Percentiles rank a stretch among this genome's conserved stretches.
Evolutionary conservation across 1,140 invertebrate species (phyloP).

Genomic region (Choristoneura fumiferana): DNA sequence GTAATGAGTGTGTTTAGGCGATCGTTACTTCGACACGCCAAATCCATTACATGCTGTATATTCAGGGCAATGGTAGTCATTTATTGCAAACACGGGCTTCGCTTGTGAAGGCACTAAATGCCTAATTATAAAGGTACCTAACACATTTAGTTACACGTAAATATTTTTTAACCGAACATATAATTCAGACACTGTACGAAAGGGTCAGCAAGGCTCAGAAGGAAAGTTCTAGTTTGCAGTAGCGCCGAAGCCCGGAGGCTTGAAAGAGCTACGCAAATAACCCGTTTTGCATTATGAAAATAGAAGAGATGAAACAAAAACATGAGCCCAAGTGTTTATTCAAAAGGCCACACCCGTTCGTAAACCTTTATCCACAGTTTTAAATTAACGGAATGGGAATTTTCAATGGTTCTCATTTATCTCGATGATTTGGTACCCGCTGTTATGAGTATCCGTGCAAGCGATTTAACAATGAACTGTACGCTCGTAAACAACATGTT

Average conservation of each 20-base stretch:
- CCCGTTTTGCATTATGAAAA: conserved; percentile 51
- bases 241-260: conserved; percentile 10
- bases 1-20: conserved; percentile 12
- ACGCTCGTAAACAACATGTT: neutral
- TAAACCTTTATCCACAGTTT: conserved; percentile 27
- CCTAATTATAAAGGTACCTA: too few relatives aligned
- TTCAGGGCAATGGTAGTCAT: too few relatives aligned
- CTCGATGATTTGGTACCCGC: neutral
- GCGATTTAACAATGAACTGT: conserved; percentile 2
- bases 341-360: conserved; percentile 32
- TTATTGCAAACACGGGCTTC: too few relatives aligned
- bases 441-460: neutral
- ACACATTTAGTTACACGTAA: too few relatives aligned
- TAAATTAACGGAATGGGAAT: conserved; percentile 28
- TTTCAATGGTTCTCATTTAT: neutral
- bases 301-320: conserved; percentile 52
- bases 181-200: too few relatives aligned
- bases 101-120: too few relatives aligned
- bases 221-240: conserved; percentile 44
- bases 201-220: conserved; percentile 32
- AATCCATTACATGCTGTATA: conserved; percentile 4
- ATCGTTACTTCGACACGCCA: neutral
- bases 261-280: conserved; percentile 52
- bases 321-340: conserved; percentile 34
- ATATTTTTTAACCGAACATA: too few relatives aligned